Percentiles rank a stretch among this genome's conserved stretches.
phyloP scores from a whole-genome alignment of 2,888 invertebrate genomes.

The Campoplex nolae region DNA sequence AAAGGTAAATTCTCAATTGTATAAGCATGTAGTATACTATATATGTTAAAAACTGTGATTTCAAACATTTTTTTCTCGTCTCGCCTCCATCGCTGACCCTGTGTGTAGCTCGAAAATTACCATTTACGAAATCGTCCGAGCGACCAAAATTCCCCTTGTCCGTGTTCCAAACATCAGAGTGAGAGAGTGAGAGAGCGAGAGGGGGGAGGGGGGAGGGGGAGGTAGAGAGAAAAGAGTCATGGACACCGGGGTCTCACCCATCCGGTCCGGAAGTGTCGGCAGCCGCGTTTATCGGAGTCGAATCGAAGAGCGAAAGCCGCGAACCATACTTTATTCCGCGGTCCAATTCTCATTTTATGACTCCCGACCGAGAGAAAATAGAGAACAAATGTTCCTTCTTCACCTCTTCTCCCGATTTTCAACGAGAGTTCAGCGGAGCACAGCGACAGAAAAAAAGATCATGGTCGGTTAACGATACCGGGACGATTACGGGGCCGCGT shows the following conservation, averaged over 20 bases:
- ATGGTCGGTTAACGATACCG: neutral
- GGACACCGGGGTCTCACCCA: constrained; percentile 70
- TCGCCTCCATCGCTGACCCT: constrained; percentile 46
- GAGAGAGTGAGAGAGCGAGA: constrained; percentile 17
- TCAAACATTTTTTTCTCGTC: constrained; percentile 44
- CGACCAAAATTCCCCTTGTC: constrained; percentile 28
- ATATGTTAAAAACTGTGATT: neutral
- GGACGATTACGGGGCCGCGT: neutral
- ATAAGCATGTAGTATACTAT: neutral
- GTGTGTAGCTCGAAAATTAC: constrained; percentile 62
- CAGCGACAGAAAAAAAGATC: constrained; percentile 15
- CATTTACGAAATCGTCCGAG: constrained; percentile 69
- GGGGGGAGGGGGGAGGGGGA: constrained; percentile 6
- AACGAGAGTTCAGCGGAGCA: constrained; percentile 33
- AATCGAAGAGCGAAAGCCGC: constrained; percentile 69
- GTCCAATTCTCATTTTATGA: constrained; percentile 70
- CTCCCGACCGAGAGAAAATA: constrained; percentile 70
- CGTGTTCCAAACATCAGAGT: neutral
- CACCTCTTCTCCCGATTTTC: neutral
- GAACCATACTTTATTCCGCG: constrained; percentile 75
- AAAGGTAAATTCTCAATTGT: constrained; percentile 32
- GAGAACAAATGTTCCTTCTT: constrained; percentile 37
- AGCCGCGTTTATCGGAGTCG: constrained; percentile 68
- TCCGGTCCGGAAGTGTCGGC: constrained; percentile 72
- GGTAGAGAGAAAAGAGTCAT: neutral